Conservation (phyloP, 1,140 invertebrate species). For the Drosophila ananassae region DNA sequence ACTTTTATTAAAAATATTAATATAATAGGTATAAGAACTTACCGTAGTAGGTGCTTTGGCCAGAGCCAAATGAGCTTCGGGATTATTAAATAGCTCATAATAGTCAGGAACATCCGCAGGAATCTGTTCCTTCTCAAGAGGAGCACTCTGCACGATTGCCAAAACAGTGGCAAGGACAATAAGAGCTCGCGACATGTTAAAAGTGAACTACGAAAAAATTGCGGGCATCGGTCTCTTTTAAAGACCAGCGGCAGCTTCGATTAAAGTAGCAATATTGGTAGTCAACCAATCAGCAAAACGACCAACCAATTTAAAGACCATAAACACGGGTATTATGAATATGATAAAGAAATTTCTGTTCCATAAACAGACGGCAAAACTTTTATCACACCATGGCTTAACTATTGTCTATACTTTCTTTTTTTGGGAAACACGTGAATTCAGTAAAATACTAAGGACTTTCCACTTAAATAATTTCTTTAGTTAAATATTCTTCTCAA, state of each 20-base stretch:
- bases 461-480: background rate
- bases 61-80: constrained; percentile 27
- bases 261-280: constrained; percentile 25
- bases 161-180: background rate
- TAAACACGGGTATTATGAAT: constrained; percentile 11
- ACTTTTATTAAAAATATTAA: no score
- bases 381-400: background rate
- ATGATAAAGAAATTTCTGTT: background rate
- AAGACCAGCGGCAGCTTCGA: background rate
- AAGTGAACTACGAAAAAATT: constrained; percentile 10
- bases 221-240: constrained; percentile 1
- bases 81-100: constrained; percentile 47
- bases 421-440: no score
- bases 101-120: constrained; percentile 13
- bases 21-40: background rate
- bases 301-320: constrained; percentile 15
- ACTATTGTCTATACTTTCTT: background rate
- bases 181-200: constrained; percentile 15
- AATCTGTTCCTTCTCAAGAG: background rate
- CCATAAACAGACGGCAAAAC: background rate
- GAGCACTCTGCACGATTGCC: constrained; percentile 1
- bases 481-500: background rate
- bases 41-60: constrained; percentile 41
- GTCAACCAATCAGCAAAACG: constrained; percentile 1
- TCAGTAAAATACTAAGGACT: background rate